These are phyloP conservation scores for Drosophila murphyi DNA, from an alignment of 1,140 invertebrate species.

Conservation along the genomic window DNA sequence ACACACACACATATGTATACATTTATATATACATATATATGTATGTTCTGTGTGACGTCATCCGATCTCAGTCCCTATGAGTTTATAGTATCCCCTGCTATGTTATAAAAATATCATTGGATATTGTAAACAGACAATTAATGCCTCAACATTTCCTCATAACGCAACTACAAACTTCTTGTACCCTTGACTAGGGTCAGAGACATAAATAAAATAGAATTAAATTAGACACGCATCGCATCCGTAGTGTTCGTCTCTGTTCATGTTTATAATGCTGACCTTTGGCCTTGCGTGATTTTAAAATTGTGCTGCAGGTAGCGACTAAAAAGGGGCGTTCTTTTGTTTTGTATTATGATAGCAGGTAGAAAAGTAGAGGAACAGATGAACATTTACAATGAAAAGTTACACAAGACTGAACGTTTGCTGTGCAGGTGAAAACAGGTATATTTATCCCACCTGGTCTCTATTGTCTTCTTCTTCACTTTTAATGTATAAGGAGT, in stretches of 20 bases:
- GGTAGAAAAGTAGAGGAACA: conserved; percentile 8
- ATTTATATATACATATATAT: no score
- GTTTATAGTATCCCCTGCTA: background rate
- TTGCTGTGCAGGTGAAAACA: conserved; percentile 5
- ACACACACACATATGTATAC: no score
- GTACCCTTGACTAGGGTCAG: background rate
- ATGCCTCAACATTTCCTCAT: background rate
- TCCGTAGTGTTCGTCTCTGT: background rate
- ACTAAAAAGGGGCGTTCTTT: background rate
- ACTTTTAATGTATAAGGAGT: background rate
- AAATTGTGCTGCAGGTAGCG: conserved; percentile 11
- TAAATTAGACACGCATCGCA: background rate
- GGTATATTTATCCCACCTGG: background rate
- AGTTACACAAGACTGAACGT: conserved; percentile 7
- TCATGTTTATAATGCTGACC: background rate
- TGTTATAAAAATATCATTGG: background rate
- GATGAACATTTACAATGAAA: background rate
- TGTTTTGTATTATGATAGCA: background rate
- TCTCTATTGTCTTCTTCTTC: background rate
- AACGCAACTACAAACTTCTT: background rate
- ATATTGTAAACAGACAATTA: background rate
- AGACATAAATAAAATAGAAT: background rate
- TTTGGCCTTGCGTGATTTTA: conserved; percentile 17
- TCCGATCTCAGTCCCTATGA: no score
- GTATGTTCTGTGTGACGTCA: no score